These are phyloP conservation scores for Aphaenogaster ashmeadi DNA, from an alignment of 1,140 invertebrate species.

Conservation along the genomic window DNA sequence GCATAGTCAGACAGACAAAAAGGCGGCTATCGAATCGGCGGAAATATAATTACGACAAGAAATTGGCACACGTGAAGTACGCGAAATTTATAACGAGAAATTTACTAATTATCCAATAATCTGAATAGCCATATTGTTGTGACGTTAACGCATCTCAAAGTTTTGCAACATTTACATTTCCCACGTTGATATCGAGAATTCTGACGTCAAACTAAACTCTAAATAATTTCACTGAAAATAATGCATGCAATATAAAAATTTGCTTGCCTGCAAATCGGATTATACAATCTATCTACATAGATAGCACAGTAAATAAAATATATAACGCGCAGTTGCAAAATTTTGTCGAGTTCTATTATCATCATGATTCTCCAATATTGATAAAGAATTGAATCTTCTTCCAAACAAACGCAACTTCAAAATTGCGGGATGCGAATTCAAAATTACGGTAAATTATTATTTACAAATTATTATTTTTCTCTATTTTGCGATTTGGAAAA, in stretches of 20 bases:
- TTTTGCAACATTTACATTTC: conserved; percentile 19
- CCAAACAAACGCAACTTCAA: background rate
- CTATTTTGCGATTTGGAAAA: background rate
- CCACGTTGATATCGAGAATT: background rate
- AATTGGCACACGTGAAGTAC: background rate
- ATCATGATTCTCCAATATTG: background rate
- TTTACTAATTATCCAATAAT: background rate
- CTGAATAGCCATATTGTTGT: background rate
- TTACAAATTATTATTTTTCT: background rate
- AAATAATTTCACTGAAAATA: background rate
- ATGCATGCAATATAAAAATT: background rate
- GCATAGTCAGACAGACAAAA: conserved; percentile 44
- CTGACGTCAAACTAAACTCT: background rate
- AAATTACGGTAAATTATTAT: background rate
- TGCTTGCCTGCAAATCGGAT: background rate
- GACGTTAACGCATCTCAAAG: background rate
- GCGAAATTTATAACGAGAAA: background rate
- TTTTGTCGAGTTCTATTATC: background rate
- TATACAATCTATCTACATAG: background rate
- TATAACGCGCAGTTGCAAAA: conserved; percentile 12
- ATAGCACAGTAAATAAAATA: background rate
- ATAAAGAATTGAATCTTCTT: background rate
- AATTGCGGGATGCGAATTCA: conserved; percentile 1
- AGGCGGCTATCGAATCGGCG: background rate
- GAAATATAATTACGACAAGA: conserved; percentile 15